phyloP scores from a whole-genome alignment of 2,888 invertebrate species.

The Ectemnius cavifrons region DNA sequence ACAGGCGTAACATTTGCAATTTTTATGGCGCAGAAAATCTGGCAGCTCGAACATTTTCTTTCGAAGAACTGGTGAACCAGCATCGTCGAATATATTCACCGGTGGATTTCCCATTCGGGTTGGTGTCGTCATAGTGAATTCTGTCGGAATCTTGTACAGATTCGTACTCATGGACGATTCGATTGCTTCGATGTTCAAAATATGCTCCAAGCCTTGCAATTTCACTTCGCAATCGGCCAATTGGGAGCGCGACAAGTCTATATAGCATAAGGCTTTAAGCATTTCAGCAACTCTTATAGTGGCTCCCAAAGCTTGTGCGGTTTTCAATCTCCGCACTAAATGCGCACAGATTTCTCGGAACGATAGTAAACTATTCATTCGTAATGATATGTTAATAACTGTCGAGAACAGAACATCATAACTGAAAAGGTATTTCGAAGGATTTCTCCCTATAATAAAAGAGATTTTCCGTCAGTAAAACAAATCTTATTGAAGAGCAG shows the following conservation, averaged over 20 bases:
- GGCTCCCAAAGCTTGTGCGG: constrained; percentile 65
- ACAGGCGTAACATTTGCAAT: constrained; percentile 72
- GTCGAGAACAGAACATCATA: constrained; percentile 54
- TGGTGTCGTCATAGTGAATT: constrained; percentile 23
- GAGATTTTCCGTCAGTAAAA: neutral
- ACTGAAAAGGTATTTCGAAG: constrained; percentile 52
- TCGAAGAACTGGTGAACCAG: constrained; percentile 67
- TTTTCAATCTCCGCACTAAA: constrained; percentile 60
- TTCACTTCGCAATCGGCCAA: constrained; percentile 71
- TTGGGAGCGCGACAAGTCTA: constrained; percentile 67
- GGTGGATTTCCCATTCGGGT: constrained; percentile 46
- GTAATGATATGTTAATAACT: constrained; percentile 53
- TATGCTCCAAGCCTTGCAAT: constrained; percentile 70
- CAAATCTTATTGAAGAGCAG: no score
- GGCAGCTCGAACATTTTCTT: constrained; percentile 65
- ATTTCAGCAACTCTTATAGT: constrained; percentile 68
- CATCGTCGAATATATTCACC: constrained; percentile 53
- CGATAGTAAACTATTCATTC: constrained; percentile 69
- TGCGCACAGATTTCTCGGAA: constrained; percentile 68
- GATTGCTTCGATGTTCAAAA: constrained; percentile 68
- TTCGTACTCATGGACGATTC: constrained; percentile 52
- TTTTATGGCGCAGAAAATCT: constrained; percentile 63
- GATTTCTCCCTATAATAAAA: constrained; percentile 38
- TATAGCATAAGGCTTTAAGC: constrained; percentile 68
- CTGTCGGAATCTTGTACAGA: constrained; percentile 6